Base-by-base conservation (phyloP, 2,888 invertebrate genomes). In the Acleris emargana region DNA sequence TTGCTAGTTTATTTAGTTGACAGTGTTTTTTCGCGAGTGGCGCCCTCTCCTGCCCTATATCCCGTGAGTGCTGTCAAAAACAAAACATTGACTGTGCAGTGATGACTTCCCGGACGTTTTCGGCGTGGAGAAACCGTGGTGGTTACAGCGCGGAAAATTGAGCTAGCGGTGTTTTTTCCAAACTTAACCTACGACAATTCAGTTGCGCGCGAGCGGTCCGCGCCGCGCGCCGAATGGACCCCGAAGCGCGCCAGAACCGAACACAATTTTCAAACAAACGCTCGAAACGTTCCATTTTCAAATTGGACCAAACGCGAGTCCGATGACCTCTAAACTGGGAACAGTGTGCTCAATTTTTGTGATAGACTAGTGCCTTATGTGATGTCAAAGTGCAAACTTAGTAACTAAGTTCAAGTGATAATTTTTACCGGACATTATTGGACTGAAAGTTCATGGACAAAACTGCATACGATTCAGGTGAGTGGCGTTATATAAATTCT, bases 131-230 rank as follows among this genome's bases (percentile, higher is more conserved):
- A 79, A 78, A 86, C 84, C 74, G 78, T 79, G 76, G 80, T 79
- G 73, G 80, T 74, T 76, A 77, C 77, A 79, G 79, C 76, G 84
- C 85, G 89, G 88, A 88, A 90, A 89, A 91, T 89, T 88, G 83
- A 86, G 78, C 84, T 89, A 87, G 87, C 89, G 87, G 85, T 82
- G 81, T 86, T 87, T 87, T 87, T 88, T 84, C 81, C 82, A 87
- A 89, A 91, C 86, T 88, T 89, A 89, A 91, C 89, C 89, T 89
- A 90, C 84, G 89, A 86, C 87, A 89, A 89, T 83, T 88, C 89
- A 91, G 90, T 91, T 88, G 91, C 89, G 91, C 91, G 89, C 90
- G 88, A 86, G 89, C 88, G 80, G 85, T 79, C 80, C 85, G 84
- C 82, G 79, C 74, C 73, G 73, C 73, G 80, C 86, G 82, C 68